A percentile compares a stretch with the other conserved stretches of the same genome.
Evolutionary conservation across 2,797 vertebrate species (phyloP).

Genomic region (Eospalax fontanierii): DNA sequence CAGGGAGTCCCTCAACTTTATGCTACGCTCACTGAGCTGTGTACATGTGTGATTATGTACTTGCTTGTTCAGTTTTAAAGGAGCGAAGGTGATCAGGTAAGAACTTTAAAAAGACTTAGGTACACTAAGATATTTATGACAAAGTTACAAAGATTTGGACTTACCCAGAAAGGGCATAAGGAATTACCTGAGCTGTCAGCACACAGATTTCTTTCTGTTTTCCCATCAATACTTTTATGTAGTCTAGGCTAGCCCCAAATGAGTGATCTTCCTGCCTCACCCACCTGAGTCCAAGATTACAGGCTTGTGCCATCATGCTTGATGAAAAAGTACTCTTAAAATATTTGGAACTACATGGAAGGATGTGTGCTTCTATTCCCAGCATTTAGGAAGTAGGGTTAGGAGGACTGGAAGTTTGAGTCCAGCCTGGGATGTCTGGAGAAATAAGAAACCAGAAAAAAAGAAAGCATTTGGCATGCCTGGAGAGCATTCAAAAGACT

Average conservation of each 20-base stretch:
- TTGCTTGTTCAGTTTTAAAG: neutral
- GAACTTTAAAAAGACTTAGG: slow-evolving; percentile 22
- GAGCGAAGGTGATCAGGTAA: neutral
- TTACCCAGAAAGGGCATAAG: too few species aligned
- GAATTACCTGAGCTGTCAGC: neutral
- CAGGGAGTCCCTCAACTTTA: neutral
- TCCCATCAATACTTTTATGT: neutral
- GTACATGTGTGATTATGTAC: too few species aligned
- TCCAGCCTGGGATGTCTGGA: neutral
- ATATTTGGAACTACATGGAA: neutral
- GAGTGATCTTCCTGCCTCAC: neutral
- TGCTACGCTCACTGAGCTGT: neutral
- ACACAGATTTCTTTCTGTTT: neutral
- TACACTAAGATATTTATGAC: neutral
- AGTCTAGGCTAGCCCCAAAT: neutral
- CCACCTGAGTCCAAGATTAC: neutral
- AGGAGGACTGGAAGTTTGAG: neutral
- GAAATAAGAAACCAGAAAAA: neutral
- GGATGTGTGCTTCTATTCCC: neutral
- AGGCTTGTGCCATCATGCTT: neutral
- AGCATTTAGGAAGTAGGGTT: neutral
- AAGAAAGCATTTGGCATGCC: neutral
- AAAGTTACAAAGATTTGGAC: slow-evolving; percentile 18
- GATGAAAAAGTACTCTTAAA: neutral
- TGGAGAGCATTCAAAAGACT: neutral